Evolutionary conservation across 2,113 vertebrate genomes (phyloP).

Genomic region (Budorcas taxicolor): DNA sequence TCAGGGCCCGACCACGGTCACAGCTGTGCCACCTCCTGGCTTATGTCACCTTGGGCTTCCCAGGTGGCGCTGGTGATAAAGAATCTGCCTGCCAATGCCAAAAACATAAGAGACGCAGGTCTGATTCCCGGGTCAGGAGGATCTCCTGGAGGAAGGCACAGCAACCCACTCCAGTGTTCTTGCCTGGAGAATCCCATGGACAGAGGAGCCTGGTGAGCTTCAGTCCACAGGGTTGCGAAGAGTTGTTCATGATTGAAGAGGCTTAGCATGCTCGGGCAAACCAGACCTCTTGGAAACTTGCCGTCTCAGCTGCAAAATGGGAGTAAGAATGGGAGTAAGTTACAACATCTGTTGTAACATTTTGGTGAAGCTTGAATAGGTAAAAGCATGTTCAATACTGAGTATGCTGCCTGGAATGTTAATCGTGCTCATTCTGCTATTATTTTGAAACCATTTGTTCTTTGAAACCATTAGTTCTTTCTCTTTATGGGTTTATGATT

Average conservation of each 20-base stretch:
- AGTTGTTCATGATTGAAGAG: background rate
- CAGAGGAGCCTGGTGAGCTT: background rate
- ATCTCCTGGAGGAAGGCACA: background rate
- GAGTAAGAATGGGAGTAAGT: background rate
- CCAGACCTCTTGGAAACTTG: background rate
- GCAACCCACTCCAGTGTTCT: background rate
- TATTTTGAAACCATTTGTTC: background rate
- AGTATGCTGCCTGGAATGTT: too few species aligned
- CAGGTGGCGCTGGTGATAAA: background rate
- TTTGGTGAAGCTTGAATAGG: background rate
- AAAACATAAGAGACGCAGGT: background rate
- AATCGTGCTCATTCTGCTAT: background rate
- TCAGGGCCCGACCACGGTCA: rapidly evolving
- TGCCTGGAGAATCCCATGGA: background rate
- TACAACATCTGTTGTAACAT: background rate
- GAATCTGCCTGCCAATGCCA: background rate
- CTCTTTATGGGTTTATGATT: background rate
- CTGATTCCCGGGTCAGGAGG: background rate
- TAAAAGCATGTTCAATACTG: background rate
- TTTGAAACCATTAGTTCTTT: background rate
- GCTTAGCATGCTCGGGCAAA: background rate
- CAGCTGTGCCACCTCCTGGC: background rate
- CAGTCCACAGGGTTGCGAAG: background rate
- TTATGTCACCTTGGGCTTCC: background rate
- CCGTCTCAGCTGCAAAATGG: background rate